These are phyloP conservation scores for Zenarchopterus dispar DNA, from an alignment of 2,797 vertebrate genomes.

Conservation along the genomic window DNA sequence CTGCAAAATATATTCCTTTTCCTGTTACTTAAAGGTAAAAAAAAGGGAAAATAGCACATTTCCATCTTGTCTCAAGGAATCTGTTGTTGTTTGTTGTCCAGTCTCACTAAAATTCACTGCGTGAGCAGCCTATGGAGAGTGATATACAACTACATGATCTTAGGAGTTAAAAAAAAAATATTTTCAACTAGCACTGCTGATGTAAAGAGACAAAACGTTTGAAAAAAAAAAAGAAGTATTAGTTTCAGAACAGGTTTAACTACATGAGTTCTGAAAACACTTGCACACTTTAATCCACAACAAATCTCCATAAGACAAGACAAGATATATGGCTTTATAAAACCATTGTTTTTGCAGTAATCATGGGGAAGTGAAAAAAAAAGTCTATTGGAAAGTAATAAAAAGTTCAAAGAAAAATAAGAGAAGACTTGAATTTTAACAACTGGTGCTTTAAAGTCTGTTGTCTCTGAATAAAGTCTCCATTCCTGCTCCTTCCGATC, in stretches of 20 bases:
- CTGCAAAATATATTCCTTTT: too few relatives aligned
- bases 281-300: slow-evolving; percentile 2
- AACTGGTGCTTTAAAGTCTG: neutral
- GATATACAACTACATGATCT: neutral
- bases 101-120: neutral
- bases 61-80: too few relatives aligned
- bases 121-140: slow-evolving; percentile 8
- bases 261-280: slow-evolving; percentile 1
- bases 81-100: too few relatives aligned
- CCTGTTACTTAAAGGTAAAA: too few relatives aligned
- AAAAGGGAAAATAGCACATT: too few relatives aligned
- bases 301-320: neutral
- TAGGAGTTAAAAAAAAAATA: neutral
- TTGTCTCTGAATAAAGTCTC: slow-evolving; percentile 8
- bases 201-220: neutral
- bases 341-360: slow-evolving; percentile 1
- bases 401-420: slow-evolving; percentile 13
- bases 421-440: slow-evolving; percentile 5
- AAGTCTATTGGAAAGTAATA: slow-evolving; percentile 15
- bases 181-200: neutral
- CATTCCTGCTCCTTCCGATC: slow-evolving; percentile 13
- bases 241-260: slow-evolving; percentile 2
- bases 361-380: slow-evolving; percentile 16
- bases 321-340: neutral
- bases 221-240: neutral